Evolutionary conservation across 2,797 vertebrate genomes (phyloP).

Genomic region (Cyprinella venusta): DNA sequence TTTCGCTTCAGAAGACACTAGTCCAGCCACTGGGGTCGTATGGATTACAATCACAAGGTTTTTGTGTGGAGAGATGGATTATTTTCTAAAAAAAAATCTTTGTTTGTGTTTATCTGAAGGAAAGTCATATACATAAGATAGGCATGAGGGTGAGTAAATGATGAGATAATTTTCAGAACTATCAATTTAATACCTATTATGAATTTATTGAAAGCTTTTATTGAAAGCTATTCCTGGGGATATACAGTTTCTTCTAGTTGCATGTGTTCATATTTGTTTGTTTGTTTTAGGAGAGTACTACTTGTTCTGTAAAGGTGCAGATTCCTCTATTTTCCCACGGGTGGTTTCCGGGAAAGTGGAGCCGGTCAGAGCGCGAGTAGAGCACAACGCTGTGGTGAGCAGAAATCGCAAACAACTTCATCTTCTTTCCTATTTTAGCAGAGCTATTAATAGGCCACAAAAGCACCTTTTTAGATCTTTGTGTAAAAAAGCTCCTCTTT

Average conservation of each 20-base stretch:
- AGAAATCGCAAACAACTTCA: constrained; percentile 25
- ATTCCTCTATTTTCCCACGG: constrained; percentile 95
- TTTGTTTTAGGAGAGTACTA: constrained; percentile 84
- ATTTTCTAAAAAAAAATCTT: neutral
- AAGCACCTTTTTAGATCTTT: constrained; percentile 31
- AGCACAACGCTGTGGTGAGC: constrained; percentile 96
- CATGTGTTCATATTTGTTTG: constrained; percentile 25
- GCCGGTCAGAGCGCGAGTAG: constrained; percentile 87
- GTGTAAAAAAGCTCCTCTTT: constrained; percentile 11
- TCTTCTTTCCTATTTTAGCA: constrained; percentile 53
- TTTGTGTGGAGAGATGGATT: neutral
- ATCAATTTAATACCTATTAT: neutral
- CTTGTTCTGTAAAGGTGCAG: constrained; percentile 97
- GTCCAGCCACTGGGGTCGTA: neutral
- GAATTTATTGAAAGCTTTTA: neutral
- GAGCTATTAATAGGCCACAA: constrained; percentile 49
- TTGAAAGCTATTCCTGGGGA: neutral
- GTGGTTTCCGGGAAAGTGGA: constrained; percentile 94
- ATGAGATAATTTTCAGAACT: neutral
- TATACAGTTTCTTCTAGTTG: neutral
- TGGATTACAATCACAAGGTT: neutral
- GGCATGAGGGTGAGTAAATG: neutral
- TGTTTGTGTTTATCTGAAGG: neutral
- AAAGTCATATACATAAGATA: neutral
- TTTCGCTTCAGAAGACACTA: too few species aligned